A percentile compares a stretch with the other conserved stretches of the same genome.
Conservation (phyloP, 2,113 vertebrate species). For the Setophaga petechia region DNA sequence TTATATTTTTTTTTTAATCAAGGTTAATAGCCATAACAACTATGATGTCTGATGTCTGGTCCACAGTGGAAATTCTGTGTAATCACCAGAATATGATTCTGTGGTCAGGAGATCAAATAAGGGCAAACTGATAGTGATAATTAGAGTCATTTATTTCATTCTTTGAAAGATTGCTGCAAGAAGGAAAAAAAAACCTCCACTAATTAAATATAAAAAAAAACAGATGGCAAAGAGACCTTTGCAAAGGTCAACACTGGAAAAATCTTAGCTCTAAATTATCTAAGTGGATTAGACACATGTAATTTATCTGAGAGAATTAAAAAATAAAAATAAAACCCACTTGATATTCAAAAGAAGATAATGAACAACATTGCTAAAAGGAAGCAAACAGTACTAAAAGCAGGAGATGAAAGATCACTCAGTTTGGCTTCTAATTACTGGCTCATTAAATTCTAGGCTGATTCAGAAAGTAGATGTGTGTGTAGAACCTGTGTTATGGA, state of each 20-base stretch:
- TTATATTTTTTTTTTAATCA: not conserved
- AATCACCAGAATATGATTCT: not conserved
- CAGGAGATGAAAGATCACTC: constrained; percentile 10
- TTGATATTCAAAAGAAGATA: constrained; percentile 42
- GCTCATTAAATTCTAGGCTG: not conserved
- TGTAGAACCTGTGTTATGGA: not conserved
- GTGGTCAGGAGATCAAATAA: constrained; percentile 1
- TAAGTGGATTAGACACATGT: constrained; percentile 12
- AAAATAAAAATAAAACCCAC: constrained; percentile 11
- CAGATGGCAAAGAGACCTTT: constrained; percentile 40
- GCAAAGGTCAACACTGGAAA: constrained; percentile 28
- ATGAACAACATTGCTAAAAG: constrained; percentile 10
- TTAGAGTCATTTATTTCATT: constrained; percentile 28
- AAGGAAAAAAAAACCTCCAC: not conserved
- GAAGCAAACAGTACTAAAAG: not conserved
- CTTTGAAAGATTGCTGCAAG: constrained; percentile 8
- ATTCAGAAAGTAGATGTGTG: not conserved
- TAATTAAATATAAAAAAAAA: constrained; percentile 65
- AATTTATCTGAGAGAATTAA: constrained; percentile 36
- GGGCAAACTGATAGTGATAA: not conserved
- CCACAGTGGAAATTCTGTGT: not conserved
- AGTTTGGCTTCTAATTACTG: not conserved
- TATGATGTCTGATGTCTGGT: not conserved
- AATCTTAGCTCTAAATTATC: constrained; percentile 34
- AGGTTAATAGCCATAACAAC: not conserved